These are phyloP conservation scores for Cricetomys ansorgei DNA, from an alignment of 2,113 vertebrate genomes.

Conservation along the genomic window DNA sequence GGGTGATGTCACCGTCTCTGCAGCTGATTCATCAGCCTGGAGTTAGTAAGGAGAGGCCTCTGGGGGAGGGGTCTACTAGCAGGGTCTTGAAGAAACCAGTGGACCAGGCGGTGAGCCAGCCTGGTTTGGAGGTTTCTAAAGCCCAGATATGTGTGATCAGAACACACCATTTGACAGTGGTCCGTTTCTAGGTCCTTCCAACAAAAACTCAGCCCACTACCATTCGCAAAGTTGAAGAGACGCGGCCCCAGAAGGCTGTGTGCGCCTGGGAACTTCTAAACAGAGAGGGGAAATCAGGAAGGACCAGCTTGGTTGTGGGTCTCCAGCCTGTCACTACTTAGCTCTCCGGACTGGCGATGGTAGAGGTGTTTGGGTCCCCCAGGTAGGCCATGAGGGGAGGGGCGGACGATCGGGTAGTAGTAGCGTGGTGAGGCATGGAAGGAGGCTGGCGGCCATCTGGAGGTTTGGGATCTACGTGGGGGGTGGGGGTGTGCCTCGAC, in stretches of 20 bases:
- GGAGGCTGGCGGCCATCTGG: background rate
- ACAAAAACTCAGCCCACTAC: background rate
- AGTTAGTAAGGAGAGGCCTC: background rate
- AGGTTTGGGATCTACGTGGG: background rate
- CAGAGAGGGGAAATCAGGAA: background rate
- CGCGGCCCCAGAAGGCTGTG: background rate
- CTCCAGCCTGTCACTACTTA: background rate
- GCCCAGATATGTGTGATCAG: background rate
- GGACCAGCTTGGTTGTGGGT: background rate
- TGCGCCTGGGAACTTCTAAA: background rate
- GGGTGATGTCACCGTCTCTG: conserved; percentile 47
- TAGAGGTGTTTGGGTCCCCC: background rate
- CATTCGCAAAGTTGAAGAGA: background rate
- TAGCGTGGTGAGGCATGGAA: background rate
- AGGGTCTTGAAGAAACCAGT: background rate
- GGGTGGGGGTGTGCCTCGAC: background rate
- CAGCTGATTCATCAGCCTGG: conserved; percentile 61
- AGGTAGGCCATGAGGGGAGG: background rate
- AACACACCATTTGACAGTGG: background rate
- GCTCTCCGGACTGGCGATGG: background rate
- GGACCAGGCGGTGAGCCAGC: background rate
- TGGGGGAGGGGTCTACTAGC: background rate
- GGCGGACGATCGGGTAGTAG: background rate
- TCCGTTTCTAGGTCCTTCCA: background rate
- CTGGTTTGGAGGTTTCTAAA: background rate